Evolutionary conservation across 2,888 invertebrate species (phyloP).

Genomic region (Fragum fragum): DNA sequence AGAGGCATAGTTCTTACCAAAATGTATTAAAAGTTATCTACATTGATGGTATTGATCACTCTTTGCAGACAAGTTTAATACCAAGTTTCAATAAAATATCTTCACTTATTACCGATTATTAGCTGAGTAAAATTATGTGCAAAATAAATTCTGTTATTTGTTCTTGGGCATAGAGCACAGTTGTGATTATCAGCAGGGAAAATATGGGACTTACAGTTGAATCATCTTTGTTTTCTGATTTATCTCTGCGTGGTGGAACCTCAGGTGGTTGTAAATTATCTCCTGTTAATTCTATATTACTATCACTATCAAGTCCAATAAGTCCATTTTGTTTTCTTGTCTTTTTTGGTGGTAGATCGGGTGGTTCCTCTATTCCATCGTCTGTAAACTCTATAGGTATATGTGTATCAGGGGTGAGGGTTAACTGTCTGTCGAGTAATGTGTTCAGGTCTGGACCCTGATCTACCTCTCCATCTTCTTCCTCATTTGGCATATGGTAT

Average conservation of each 20-base stretch:
- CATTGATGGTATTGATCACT: too few species aligned
- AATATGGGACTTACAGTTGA: constrained; percentile 55
- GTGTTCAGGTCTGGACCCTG: constrained; percentile 78
- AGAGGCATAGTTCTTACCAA: too few species aligned
- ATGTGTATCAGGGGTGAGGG: constrained; percentile 79
- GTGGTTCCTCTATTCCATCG: constrained; percentile 85
- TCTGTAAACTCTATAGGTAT: constrained; percentile 65
- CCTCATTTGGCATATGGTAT: constrained; percentile 39
- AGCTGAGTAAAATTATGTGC: too few species aligned
- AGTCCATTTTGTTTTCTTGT: constrained; percentile 76
- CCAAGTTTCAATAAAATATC: too few species aligned
- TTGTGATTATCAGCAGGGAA: too few species aligned
- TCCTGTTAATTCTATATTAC: constrained; percentile 28
- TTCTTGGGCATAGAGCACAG: too few species aligned
- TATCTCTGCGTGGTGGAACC: constrained; percentile 76
- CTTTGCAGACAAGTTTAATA: too few species aligned
- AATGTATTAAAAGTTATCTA: too few species aligned
- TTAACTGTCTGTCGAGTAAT: constrained; percentile 80
- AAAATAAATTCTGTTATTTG: too few species aligned
- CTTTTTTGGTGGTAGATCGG: constrained; percentile 80
- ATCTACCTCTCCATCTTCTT: constrained; percentile 67
- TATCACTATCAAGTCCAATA: constrained; percentile 35
- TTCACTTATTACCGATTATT: too few species aligned
- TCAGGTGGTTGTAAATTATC: constrained; percentile 73
- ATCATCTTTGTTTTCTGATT: constrained; percentile 63